phyloP scores from a whole-genome alignment of 1,140 invertebrate species.

The Calliphora vicina region DNA sequence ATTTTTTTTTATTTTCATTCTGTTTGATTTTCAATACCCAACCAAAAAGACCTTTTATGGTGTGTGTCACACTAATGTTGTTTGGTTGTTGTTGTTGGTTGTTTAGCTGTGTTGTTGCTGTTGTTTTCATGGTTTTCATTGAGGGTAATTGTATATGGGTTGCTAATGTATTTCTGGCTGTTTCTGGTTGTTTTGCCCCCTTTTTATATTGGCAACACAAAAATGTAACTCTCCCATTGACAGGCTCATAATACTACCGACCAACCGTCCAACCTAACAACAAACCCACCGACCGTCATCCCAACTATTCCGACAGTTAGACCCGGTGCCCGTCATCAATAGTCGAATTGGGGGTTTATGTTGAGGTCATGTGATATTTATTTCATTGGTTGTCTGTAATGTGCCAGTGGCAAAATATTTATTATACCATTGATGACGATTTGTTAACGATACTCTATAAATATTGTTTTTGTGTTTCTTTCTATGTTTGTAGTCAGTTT shows the following conservation, averaged over 20 bases:
- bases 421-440: constrained; percentile 10
- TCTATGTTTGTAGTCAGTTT: background rate
- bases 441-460: constrained; percentile 16
- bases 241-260: background rate
- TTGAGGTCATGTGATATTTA: constrained; percentile 9
- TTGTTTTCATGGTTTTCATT: background rate
- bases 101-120: background rate
- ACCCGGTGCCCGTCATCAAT: background rate
- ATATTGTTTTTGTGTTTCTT: too few relatives aligned
- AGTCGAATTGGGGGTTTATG: background rate
- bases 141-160: background rate
- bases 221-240: background rate
- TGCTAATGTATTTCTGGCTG: background rate
- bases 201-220: background rate
- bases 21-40: background rate
- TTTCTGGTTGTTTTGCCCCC: too few relatives aligned
- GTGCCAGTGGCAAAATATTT: constrained; percentile 12
- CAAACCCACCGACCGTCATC: background rate
- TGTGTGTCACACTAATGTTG: background rate
- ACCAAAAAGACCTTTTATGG: background rate
- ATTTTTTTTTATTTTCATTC: background rate
- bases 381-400: constrained; percentile 13
- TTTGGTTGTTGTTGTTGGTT: background rate
- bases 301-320: background rate
- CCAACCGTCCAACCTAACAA: background rate